Evolutionary conservation across 2,113 vertebrate genomes (phyloP).

Genomic region (Hemicordylus capensis): DNA sequence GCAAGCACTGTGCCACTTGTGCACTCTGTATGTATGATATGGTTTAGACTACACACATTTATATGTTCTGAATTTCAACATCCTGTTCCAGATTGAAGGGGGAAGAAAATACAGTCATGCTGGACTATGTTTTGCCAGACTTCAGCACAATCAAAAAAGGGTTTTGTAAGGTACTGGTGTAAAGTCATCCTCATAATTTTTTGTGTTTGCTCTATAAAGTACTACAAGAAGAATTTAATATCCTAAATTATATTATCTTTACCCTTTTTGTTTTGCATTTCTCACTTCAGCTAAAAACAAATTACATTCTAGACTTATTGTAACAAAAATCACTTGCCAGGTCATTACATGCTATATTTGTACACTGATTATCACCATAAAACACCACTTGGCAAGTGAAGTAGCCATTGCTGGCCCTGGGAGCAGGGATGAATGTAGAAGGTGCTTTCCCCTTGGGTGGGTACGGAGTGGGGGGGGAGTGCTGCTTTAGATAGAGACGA

Average conservation of each 20-base stretch:
- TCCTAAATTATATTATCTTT: background rate
- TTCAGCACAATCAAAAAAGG: constrained; percentile 99
- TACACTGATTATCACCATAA: background rate
- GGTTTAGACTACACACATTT: too few relatives aligned
- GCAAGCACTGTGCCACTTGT: background rate
- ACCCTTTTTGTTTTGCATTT: background rate
- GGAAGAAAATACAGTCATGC: constrained; percentile 92
- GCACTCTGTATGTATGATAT: background rate
- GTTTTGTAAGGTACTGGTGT: constrained; percentile 91
- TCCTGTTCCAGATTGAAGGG: constrained; percentile 86
- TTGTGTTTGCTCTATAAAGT: background rate
- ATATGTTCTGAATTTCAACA: constrained; percentile 36
- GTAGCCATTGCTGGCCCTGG: background rate
- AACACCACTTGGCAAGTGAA: background rate
- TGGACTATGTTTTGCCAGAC: constrained; percentile 96
- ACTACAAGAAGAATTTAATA: background rate
- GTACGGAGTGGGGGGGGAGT: too few relatives aligned
- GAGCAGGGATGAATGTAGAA: background rate
- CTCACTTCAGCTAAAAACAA: background rate
- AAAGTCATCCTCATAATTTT: background rate
- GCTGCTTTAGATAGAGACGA: background rate
- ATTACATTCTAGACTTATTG: background rate
- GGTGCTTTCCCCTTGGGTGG: background rate
- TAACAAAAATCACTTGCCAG: background rate
- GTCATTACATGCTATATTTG: background rate